Percentiles rank a stretch among this genome's conserved stretches.
Evolutionary conservation across 2,888 invertebrate species (phyloP).

Genomic region (Apamea anceps): DNA sequence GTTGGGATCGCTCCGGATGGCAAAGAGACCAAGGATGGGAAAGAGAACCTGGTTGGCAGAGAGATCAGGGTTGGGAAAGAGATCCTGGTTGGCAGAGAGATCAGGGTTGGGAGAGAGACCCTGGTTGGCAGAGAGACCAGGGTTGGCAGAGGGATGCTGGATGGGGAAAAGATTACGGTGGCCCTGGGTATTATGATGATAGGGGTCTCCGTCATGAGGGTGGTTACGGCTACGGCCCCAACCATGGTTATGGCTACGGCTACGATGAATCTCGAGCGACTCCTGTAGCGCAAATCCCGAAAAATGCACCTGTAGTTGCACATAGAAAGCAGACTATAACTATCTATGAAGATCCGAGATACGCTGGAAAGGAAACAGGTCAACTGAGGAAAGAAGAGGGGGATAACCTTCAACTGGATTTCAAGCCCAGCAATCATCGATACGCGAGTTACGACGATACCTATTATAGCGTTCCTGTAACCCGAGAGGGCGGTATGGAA

Average conservation of each 20-base stretch:
- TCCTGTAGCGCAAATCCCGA: slow-evolving; percentile 81
- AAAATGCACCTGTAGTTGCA: slow-evolving; percentile 83
- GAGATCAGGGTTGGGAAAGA: slow-evolving; percentile 69
- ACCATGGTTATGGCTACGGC: slow-evolving; percentile 84
- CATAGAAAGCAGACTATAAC: slow-evolving; percentile 88
- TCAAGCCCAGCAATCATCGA: slow-evolving; percentile 85
- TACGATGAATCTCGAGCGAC: slow-evolving; percentile 83
- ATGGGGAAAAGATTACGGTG: slow-evolving; percentile 82
- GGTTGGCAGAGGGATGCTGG: slow-evolving; percentile 74
- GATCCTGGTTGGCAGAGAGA: slow-evolving; percentile 70
- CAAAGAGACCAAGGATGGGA: slow-evolving; percentile 69
- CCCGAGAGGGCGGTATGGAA: slow-evolving; percentile 80
- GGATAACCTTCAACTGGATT: slow-evolving; percentile 85
- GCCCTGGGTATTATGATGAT: slow-evolving; percentile 85
- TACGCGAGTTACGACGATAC: slow-evolving; percentile 87
- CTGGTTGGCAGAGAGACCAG: slow-evolving; percentile 72
- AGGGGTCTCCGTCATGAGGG: slow-evolving; percentile 84
- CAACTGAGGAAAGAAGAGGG: slow-evolving; percentile 84
- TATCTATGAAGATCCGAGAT: slow-evolving; percentile 88
- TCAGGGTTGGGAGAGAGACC: slow-evolving; percentile 71
- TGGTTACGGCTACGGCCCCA: slow-evolving; percentile 83
- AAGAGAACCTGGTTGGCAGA: slow-evolving; percentile 74
- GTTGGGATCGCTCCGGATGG: slow-evolving; percentile 78
- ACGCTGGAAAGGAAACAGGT: slow-evolving; percentile 83
- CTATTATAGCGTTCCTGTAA: slow-evolving; percentile 79